phyloP scores from a whole-genome alignment of 2,113 vertebrate genomes.

The Litocranius walleri region DNA sequence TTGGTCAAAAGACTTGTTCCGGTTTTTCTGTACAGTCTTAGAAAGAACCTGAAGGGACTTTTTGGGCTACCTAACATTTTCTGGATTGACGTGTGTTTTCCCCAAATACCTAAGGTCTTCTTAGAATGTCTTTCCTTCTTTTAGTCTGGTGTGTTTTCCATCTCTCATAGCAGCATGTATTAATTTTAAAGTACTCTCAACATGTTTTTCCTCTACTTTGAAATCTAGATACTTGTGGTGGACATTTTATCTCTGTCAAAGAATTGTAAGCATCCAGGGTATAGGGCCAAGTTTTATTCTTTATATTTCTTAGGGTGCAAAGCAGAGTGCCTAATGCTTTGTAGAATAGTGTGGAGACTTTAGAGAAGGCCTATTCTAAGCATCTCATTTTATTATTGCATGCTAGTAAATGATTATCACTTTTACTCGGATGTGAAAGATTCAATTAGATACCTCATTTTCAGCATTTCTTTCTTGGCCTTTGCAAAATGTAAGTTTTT shows the following conservation, averaged over 20 bases:
- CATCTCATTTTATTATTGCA: background rate
- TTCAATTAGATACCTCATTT: background rate
- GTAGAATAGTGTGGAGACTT: background rate
- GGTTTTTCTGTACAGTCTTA: background rate
- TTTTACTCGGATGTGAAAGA: background rate
- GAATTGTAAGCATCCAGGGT: background rate
- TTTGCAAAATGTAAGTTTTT: background rate
- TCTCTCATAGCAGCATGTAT: background rate
- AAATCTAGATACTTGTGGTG: background rate
- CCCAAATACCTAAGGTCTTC: background rate
- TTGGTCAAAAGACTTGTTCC: background rate
- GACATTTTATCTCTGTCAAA: background rate
- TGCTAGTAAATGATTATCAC: background rate
- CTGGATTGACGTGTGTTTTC: background rate
- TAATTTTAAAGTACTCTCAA: background rate
- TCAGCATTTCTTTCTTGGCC: background rate
- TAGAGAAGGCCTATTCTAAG: background rate
- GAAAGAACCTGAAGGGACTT: background rate
- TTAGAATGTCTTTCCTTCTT: background rate
- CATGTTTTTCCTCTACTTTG: background rate
- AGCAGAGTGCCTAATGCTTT: background rate
- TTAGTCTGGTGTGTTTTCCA: background rate
- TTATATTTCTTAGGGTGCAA: background rate
- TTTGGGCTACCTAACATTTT: background rate
- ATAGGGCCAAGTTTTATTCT: background rate